phyloP scores from a whole-genome alignment of 2,888 invertebrate species.

The Halictus ligatus region DNA sequence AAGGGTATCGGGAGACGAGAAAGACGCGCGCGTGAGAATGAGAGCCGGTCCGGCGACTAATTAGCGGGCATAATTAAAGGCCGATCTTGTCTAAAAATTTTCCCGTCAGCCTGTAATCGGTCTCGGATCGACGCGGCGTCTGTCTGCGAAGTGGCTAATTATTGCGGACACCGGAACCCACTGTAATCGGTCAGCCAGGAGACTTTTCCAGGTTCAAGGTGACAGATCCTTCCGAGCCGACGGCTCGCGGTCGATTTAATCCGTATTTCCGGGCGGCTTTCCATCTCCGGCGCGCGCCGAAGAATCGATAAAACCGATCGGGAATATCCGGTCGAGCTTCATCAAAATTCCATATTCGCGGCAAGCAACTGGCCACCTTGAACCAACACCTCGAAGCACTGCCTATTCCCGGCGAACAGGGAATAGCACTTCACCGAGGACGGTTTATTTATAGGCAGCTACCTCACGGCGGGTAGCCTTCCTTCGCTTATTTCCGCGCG shows the following conservation, averaged over 20 bases:
- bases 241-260: neutral
- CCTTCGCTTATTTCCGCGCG: constrained; percentile 32
- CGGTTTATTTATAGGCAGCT: constrained; percentile 56
- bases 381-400: constrained; percentile 22
- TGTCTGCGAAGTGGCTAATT: constrained; percentile 33
- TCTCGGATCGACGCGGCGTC: constrained; percentile 33
- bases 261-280: constrained; percentile 3
- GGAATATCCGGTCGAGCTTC: constrained; percentile 30
- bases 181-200: constrained; percentile 6
- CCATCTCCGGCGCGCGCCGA: constrained; percentile 18
- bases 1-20: constrained; percentile 32
- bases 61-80: constrained; percentile 56
- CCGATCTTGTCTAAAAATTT: constrained; percentile 47
- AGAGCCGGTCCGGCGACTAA: constrained; percentile 45
- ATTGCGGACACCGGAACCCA: neutral
- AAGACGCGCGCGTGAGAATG: neutral
- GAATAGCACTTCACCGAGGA: constrained; percentile 51
- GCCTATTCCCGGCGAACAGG: constrained; percentile 33
- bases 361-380: constrained; percentile 28
- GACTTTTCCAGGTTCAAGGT: constrained; percentile 2
- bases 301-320: constrained; percentile 36
- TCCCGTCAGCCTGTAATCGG: constrained; percentile 47
- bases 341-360: constrained; percentile 60
- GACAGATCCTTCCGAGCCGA: neutral
- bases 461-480: constrained; percentile 19